Evolutionary conservation across 2,888 invertebrate genomes (phyloP), one percentile per base, ranked within the genome.

Genomic region (Celastrina argiolus): DNA sequence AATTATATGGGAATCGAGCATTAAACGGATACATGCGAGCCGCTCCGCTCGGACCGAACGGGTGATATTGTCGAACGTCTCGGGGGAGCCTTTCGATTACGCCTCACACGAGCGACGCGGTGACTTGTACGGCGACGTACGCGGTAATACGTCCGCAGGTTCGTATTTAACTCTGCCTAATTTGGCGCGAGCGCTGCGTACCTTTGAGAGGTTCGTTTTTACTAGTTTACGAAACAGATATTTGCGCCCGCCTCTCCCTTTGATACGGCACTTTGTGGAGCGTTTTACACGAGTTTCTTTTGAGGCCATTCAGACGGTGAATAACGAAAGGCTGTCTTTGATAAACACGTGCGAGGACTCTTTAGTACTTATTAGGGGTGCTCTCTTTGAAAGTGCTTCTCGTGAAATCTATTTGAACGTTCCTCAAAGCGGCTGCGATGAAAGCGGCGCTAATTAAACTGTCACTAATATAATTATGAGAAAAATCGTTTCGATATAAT

Each of bases 291-390:
- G 90, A 90, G 90, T 88, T 90, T 90, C 90, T 90, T 91, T 91
- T 90, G 91, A 91, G 89, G 87, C 90, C 89, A 90, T 91, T 91
- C 91, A 91, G 85, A 90, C 91, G 89, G 88, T 88, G 88, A 90
- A 90, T 90, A 91, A 90, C 90, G 91, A 90, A 91, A 91, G 90
- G 90, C 90, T 90, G 91, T 90, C 91, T 91, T 90, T 91, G 90
- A 90, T 91, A 90, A 91, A 91, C 91, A 91, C 91, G 91, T 91
- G 89, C 90, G 90, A 89, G 91, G 88, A 90, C 90, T 91, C 91
- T 90, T 90, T 89, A 89, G 90, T 90, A 89, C 90, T 90, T 91
- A 91, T 91, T 90, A 91, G 90, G 88, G 88, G 88, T 87, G 88
- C 88, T 89, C 89, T 87, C 90, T 91, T 90, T 90, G 88, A 88